phyloP scores from a whole-genome alignment of 2,888 invertebrate genomes.

The Drepanosiphum platanoidis region DNA sequence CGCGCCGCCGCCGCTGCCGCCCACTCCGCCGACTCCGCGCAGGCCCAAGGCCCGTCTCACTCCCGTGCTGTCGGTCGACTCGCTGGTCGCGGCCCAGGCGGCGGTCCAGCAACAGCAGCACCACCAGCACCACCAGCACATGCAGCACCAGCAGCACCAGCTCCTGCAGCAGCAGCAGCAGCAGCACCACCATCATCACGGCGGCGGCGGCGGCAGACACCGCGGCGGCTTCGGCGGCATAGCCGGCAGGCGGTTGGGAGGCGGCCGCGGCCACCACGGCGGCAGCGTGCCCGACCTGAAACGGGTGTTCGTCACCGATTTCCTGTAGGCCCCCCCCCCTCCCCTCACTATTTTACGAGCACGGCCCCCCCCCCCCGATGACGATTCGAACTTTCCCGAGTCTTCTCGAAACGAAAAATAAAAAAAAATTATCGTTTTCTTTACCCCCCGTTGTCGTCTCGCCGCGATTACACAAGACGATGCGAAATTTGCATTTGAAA shows the following conservation, averaged over 20 bases:
- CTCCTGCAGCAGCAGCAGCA: conserved; percentile 59
- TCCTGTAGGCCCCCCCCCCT: not conserved
- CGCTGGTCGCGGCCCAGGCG: conserved; percentile 67
- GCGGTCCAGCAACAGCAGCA: too few species aligned
- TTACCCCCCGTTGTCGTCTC: too few species aligned
- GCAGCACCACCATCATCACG: not conserved
- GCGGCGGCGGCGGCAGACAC: not conserved
- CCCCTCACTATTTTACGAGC: not conserved
- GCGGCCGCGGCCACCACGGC: conserved; percentile 43
- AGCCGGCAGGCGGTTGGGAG: conserved; percentile 20
- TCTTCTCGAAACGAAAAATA: too few species aligned
- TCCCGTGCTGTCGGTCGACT: conserved; percentile 67
- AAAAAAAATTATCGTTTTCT: too few species aligned
- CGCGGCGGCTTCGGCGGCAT: not conserved
- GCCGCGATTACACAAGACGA: too few species aligned
- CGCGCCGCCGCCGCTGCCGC: conserved; percentile 1
- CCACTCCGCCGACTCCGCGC: conserved; percentile 47
- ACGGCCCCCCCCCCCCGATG: not conserved
- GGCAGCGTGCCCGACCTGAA: conserved; percentile 58
- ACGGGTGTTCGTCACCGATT: conserved; percentile 46
- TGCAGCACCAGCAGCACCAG: conserved; percentile 66
- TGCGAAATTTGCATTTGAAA: too few species aligned
- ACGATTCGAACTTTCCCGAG: not conserved
- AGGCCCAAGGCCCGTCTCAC: conserved; percentile 62
- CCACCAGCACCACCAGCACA: conserved; percentile 67